phyloP scores from a whole-genome alignment of 2,113 vertebrate genomes.

The Chlorodrepanis virens region DNA sequence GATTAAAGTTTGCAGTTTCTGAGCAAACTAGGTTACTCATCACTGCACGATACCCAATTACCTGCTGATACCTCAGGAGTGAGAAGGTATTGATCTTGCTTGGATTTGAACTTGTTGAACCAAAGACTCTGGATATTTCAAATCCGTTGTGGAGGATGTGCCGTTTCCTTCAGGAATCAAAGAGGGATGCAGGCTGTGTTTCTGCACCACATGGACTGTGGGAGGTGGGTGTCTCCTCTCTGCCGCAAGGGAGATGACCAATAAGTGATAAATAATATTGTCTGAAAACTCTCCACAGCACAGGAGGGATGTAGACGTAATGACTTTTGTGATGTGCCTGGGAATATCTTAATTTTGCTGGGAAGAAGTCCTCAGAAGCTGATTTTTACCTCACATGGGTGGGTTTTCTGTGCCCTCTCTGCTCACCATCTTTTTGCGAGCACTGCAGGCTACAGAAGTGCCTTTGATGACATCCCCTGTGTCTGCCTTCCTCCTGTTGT shows the following conservation, averaged over 20 bases:
- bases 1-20: slow-evolving; percentile 63
- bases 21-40: slow-evolving; percentile 56
- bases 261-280: not conserved
- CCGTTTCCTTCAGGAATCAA: not conserved
- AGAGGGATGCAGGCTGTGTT: not conserved
- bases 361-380: not conserved
- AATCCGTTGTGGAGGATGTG: not conserved
- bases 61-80: slow-evolving; percentile 44
- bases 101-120: slow-evolving; percentile 48
- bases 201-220: not conserved
- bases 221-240: not conserved
- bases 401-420: not conserved
- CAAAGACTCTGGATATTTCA: not conserved
- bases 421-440: not conserved
- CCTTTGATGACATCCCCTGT: not conserved
- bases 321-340: not conserved
- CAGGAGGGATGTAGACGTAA: not conserved
- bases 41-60: slow-evolving; percentile 49
- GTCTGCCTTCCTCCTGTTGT: not conserved
- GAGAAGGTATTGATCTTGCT: slow-evolving; percentile 50
- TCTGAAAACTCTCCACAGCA: not conserved
- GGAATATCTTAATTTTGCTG: not conserved
- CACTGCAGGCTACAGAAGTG: not conserved
- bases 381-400: not conserved
- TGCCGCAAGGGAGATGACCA: not conserved